Base-by-base conservation (phyloP, 2,888 invertebrate species). In the Drosophila helvetica region DNA sequence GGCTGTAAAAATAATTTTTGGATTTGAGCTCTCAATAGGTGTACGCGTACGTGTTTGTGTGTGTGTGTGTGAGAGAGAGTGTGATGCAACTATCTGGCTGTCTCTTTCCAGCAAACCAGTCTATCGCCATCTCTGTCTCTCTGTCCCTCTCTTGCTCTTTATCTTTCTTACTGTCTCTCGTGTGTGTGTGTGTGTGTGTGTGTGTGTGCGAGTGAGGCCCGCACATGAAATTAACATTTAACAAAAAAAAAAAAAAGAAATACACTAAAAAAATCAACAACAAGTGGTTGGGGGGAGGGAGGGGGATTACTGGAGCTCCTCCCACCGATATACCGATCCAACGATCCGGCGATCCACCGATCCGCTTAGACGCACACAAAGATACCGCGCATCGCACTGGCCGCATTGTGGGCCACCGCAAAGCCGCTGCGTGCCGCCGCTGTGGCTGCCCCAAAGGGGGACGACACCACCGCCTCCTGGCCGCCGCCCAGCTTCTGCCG, bases 301-400 rank as follows among this genome's bases (percentile, higher is more conserved):
- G 51, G 8, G n/a, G 46, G 30, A 45, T 27, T 27, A 15, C 30
- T 19, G 17, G 47, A 45, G 82, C 82, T 84, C 82, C 82, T 73
- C 87, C 81, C 81, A 63, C 53, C 42, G 22, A 25, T 27, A 7
- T 27, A 27, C 33, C 17, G 17, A 30, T 30, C 45, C 52, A 25
- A 77, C 75, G 55, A 42, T 55, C 61, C 27, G 2, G 1, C 8
- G 25, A 25, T n/a, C 15, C 43, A 17, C 17, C 42, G 46, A 38
- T 52, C 46, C 9, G 57, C 59, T 72, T 78, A 90, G 71, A 90
- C 90, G 70, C 90, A 90, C 68, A 90, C 90, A 73, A 90, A 90
- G 61, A 90, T 90, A 58, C 90, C 90, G 63, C 90, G 86, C 77
- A 90, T 86, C 72, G 85, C 78, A 75, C 86, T 90, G 68, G 90